Base-by-base conservation (phyloP, 2,113 vertebrate species). In the Mohoua ochrocephala region DNA sequence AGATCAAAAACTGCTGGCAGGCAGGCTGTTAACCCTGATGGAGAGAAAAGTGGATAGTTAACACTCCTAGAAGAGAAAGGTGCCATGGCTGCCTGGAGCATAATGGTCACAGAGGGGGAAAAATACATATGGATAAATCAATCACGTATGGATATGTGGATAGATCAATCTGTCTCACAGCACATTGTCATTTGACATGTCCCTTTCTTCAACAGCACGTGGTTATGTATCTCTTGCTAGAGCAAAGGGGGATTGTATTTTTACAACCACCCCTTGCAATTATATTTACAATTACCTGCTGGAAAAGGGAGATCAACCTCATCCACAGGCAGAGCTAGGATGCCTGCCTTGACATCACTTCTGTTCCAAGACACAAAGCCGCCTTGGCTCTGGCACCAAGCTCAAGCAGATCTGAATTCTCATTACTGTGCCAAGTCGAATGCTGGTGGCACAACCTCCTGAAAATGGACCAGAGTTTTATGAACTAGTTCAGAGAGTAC, bases 361-460 rank as follows among this genome's bases (percentile, higher is more conserved):
- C 68, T 78, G 33, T 20, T 22, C 44, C 61, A 84, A 68, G 61
- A 63, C 52, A 71, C 27, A 63, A 78, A 59, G 9, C 4, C 0
- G 0, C 47, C 69, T 64, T 82, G 28, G 41, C 84, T 56, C 45
- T 73, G 53, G 26, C 1, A 2, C 56, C 70, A 82, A 35, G n/a
- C 13, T 87, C n/a, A 71, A 50, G 33, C 22, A 77, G 26, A 28
- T 73, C 47, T 50, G 54, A 70, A 50, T 90, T 79, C 15, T 39
- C 15, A 63, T 31, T 59, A 57, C 70, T 78, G 6, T 47, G 52
- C 52, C 44, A 82, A 69, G 28, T 8, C 27, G 28, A 91, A 61
- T 0, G 0, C 7, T 42, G 15, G 15, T 57, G 27, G 47, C 30
- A 88, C 27, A 74, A n/a, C 7, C 35, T 75, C 44, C 56, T 85